phyloP scores from a whole-genome alignment of 2,797 vertebrate species.

The Lates japonicus region DNA sequence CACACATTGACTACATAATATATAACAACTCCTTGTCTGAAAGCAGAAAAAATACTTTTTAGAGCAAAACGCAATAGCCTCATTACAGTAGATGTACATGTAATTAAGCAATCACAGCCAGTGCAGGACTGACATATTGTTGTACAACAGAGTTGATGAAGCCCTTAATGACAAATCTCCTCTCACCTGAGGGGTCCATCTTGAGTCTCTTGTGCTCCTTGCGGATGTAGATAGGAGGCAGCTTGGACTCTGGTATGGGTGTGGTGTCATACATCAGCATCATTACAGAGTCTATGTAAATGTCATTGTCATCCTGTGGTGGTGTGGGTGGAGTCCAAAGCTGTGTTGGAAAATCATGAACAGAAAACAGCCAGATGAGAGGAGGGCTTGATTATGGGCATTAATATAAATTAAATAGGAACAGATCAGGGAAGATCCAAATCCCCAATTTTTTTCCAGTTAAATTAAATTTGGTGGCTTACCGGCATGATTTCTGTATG shows the following conservation, averaged over 20 bases:
- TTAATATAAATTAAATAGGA: background rate
- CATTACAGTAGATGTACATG: background rate
- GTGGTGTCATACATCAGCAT: slow-evolving; percentile 94
- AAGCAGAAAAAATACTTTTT: background rate
- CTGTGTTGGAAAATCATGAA: slow-evolving; percentile 72
- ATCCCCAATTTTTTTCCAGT: background rate
- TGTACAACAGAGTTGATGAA: background rate
- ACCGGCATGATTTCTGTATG: slow-evolving; percentile 97
- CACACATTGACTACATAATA: background rate
- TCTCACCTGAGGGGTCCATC: slow-evolving; percentile 91
- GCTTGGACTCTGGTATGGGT: slow-evolving; percentile 92
- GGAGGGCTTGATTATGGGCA: background rate
- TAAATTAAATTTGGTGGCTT: slow-evolving; percentile 60
- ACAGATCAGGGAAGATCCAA: background rate
- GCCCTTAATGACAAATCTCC: background rate
- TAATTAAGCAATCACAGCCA: background rate
- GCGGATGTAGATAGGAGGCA: slow-evolving; percentile 92
- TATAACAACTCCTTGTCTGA: background rate
- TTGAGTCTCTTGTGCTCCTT: slow-evolving; percentile 95
- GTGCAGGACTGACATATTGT: background rate
- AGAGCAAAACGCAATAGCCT: background rate
- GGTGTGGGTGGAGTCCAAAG: slow-evolving; percentile 96
- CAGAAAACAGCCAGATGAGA: slow-evolving; percentile 5
- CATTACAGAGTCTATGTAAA: slow-evolving; percentile 96
- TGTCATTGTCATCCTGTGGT: slow-evolving; percentile 95